A percentile compares a stretch with the other conserved stretches of the same genome.
Conservation (phyloP, 2,113 vertebrate species). For the Acanthisitta chloris region DNA sequence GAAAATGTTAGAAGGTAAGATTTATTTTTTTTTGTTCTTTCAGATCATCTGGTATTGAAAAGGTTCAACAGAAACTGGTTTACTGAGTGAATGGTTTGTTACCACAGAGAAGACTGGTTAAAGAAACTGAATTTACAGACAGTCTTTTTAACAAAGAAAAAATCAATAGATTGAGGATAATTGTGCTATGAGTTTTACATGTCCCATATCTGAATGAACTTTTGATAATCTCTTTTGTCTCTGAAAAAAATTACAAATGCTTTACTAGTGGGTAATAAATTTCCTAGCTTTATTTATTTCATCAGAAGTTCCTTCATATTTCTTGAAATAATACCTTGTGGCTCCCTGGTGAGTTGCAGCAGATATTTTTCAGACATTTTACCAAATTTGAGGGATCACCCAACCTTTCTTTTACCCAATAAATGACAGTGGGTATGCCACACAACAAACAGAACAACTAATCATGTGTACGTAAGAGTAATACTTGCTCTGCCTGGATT, state of each 20-base stretch:
- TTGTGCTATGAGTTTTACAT: neutral
- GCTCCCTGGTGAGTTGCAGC: neutral
- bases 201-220: neutral
- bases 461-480: neutral
- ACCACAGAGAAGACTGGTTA: neutral
- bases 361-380: neutral
- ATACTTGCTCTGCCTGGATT: neutral
- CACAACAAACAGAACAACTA: neutral
- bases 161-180: neutral
- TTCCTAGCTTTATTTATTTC: neutral
- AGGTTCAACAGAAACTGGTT: neutral
- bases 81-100: neutral
- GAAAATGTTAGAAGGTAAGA: neutral
- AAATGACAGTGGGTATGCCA: neutral
- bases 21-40: neutral
- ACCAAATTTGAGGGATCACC: neutral
- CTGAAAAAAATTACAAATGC: neutral
- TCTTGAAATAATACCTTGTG: neutral
- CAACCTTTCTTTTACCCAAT: neutral
- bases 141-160: neutral
- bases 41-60: neutral
- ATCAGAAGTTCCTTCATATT: neutral
- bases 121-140: neutral
- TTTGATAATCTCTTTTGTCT: neutral
- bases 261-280: neutral